phyloP scores from a whole-genome alignment of 2,797 vertebrate genomes.

The Helicolenus hilgendorfi region DNA sequence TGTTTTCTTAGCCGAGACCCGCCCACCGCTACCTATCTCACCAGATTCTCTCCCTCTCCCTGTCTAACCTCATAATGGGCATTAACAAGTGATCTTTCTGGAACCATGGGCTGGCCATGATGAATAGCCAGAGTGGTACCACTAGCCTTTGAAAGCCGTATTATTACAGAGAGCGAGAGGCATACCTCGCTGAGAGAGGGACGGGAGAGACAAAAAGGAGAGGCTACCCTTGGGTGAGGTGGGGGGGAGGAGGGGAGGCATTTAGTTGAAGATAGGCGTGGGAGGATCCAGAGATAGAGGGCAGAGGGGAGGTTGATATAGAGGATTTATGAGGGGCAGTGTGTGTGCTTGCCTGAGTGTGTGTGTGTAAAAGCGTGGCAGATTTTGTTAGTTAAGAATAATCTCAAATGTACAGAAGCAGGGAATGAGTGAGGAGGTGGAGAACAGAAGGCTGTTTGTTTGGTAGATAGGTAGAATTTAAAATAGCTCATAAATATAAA shows the following conservation, averaged over 20 bases:
- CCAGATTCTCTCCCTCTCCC: neutral
- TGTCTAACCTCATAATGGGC: constrained; percentile 31
- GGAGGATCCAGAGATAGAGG: constrained; percentile 38
- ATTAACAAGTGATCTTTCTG: constrained; percentile 68
- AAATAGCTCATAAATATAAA: neutral
- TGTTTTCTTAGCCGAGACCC: constrained; percentile 53
- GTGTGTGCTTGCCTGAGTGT: neutral
- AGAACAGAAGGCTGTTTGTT: neutral
- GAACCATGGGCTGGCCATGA: constrained; percentile 33
- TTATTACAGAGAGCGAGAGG: constrained; percentile 64
- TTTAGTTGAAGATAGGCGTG: constrained; percentile 21
- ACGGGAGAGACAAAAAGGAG: constrained; percentile 36
- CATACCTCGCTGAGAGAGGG: constrained; percentile 56
- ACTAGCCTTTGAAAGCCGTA: constrained; percentile 61
- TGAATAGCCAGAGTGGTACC: constrained; percentile 32
- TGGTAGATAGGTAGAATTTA: constrained; percentile 6
- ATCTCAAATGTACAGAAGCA: neutral
- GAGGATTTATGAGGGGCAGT: constrained; percentile 40
- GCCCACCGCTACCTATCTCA: neutral
- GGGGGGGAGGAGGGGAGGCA: neutral
- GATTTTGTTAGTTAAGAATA: constrained; percentile 8
- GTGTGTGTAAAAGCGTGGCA: neutral
- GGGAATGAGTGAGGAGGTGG: neutral
- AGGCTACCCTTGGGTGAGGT: constrained; percentile 3
- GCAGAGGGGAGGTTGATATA: constrained; percentile 36